Base-by-base conservation (phyloP, 2,113 vertebrate genomes). In the Tupaia chinensis region DNA sequence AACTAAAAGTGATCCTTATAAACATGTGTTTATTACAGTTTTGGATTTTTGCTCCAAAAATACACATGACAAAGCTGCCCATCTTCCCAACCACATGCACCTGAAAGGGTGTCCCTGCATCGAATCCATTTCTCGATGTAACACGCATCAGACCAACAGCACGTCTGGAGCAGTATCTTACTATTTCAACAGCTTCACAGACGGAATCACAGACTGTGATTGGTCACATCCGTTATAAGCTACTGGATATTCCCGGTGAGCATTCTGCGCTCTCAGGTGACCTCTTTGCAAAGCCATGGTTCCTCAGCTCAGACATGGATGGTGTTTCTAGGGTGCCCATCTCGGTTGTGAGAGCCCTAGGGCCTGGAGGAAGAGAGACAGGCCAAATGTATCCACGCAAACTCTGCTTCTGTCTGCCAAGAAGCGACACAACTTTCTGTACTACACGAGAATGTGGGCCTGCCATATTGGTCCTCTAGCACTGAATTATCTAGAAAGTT, bases 21-120 rank as follows among this genome's bases (percentile, higher is more conserved):
- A 54, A 25, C 32, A 66, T 63, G n/a, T 77, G 11, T 58, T 81
- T 69, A 81, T 61, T 84, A 74, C 22, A 81, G 56, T 63, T 97
- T 89, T 88, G 61, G 66, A 96, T 78, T 97, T 81, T 54, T 94
- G 58, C 90, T 63, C 74, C 82, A 95, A 68, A 66, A 56, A 93
- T 84, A 68, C 81, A 22, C 53, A 53, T 34, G 53, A 29, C 3
- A 77, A 53, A 58, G 29, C 72, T 96, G 69, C 15, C 44, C 76
- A 63, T 94, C 66, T 97, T 95, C 70, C 83, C 65, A 81, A 17
- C 60, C 77, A 90, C 91, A n/a, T 89, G 17, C 53, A 25, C 32
- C 87, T 87, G 61, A 92, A 79, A 54, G 66, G 6, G 5, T 93
- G 78, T 63, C 93, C 13, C 68, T 22, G 14, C 60, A 8, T 68